phyloP scores from a whole-genome alignment of 1,140 invertebrate genomes.

The Callitettix versicolor region DNA sequence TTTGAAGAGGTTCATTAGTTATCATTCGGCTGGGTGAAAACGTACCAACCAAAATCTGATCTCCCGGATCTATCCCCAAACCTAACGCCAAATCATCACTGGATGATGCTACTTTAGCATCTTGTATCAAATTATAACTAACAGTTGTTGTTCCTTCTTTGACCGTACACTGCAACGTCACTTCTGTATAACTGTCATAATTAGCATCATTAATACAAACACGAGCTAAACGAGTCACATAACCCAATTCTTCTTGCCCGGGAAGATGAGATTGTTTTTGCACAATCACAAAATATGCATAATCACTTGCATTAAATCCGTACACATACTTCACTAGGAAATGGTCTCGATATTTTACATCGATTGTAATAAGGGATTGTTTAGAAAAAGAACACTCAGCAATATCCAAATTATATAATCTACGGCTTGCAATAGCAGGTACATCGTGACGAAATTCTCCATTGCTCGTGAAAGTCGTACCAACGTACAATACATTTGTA shows the following conservation, averaged over 20 bases:
- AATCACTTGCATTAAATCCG: constrained; percentile 88
- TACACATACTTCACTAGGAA: constrained; percentile 91
- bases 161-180: constrained; percentile 75
- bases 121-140: constrained; percentile 83
- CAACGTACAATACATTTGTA: constrained; percentile 82
- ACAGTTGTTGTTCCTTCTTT: constrained; percentile 37
- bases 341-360: constrained; percentile 89
- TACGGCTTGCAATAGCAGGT: constrained; percentile 80
- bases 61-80: constrained; percentile 63
- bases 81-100: constrained; percentile 68
- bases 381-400: constrained; percentile 77
- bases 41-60: constrained; percentile 66
- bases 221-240: constrained; percentile 77
- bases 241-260: constrained; percentile 77
- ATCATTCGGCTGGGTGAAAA: constrained; percentile 79
- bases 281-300: constrained; percentile 90
- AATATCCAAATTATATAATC: constrained; percentile 63
- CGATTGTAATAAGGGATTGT: constrained; percentile 78
- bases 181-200: constrained; percentile 91
- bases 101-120: constrained; percentile 73
- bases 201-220: constrained; percentile 89
- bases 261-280: constrained; percentile 85
- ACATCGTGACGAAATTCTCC: constrained; percentile 89
- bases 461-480: constrained; percentile 85
- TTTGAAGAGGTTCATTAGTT: constrained; percentile 58